Conservation (phyloP, 2,797 vertebrate genomes). For the Protosalanx chinensis region DNA sequence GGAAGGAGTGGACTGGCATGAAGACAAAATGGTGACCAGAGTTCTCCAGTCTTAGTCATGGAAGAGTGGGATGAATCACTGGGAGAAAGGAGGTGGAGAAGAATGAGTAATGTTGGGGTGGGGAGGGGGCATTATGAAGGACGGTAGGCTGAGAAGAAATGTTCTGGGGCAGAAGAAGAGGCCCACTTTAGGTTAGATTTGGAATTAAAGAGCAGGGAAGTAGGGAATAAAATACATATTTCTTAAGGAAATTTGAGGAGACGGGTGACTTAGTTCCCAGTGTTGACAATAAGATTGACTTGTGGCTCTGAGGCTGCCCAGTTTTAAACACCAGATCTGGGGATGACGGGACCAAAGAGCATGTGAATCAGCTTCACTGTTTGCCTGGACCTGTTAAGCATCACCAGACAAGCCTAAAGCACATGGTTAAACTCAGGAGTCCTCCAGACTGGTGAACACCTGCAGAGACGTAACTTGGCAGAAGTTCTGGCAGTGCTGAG, state of each 20-base stretch:
- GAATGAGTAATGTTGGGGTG: neutral
- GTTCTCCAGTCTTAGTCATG: slow-evolving; percentile 27
- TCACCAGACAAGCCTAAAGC: slow-evolving; percentile 15
- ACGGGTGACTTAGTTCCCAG: slow-evolving; percentile 25
- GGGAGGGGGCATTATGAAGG: neutral
- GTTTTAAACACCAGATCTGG: slow-evolving; percentile 31
- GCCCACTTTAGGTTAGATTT: neutral
- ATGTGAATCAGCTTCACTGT: slow-evolving; percentile 45
- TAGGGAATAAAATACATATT: no score
- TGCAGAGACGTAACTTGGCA: neutral
- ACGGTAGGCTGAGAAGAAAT: neutral
- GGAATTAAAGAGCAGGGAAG: neutral
- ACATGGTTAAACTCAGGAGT: neutral
- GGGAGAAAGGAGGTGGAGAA: slow-evolving; percentile 8
- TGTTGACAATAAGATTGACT: slow-evolving; percentile 21
- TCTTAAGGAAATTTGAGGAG: neutral
- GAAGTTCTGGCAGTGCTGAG: neutral
- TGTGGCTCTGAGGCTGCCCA: slow-evolving; percentile 28
- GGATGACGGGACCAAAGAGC: slow-evolving; percentile 36
- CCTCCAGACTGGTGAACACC: no score
- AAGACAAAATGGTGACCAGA: slow-evolving; percentile 35
- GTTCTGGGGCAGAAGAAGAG: neutral
- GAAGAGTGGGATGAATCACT: slow-evolving; percentile 21
- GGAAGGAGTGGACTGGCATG: slow-evolving; percentile 30
- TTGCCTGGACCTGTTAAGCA: slow-evolving; percentile 16